Percentiles rank a stretch among this genome's conserved stretches.
phyloP scores from a whole-genome alignment of 2,797 vertebrate genomes.

The Gymnopithys bicolor region DNA sequence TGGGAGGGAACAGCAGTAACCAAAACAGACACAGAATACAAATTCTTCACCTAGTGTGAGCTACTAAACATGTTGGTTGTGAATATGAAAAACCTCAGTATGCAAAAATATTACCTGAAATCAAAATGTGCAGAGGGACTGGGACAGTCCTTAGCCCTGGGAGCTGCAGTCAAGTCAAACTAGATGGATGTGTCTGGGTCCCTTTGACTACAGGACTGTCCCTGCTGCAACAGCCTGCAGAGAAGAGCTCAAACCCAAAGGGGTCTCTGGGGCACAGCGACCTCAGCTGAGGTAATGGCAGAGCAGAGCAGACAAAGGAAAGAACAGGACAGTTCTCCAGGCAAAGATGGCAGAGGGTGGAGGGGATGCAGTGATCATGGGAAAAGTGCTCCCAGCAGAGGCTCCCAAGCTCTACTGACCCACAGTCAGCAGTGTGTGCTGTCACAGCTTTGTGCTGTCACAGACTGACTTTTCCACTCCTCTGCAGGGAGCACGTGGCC shows the following conservation, averaged over 20 bases:
- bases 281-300: background rate
- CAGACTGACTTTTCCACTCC: background rate
- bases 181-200: background rate
- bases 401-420: background rate
- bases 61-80: accelerated
- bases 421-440: background rate
- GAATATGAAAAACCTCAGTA: background rate
- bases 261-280: background rate
- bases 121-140: background rate
- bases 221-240: background rate
- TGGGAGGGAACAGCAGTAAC: background rate
- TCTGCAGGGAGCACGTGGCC: background rate
- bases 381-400: background rate
- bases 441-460: background rate
- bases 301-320: background rate
- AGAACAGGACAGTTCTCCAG: background rate
- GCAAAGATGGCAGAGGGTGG: background rate
- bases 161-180: background rate
- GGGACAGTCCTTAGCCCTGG: background rate
- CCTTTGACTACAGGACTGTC: background rate
- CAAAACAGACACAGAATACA: background rate
- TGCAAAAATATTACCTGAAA: background rate
- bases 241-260: background rate
- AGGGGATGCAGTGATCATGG: background rate
- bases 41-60: background rate